These are phyloP conservation scores for Ditylenchus weischeri DNA, from an alignment of 2,888 invertebrate species.

Conservation along the genomic window DNA sequence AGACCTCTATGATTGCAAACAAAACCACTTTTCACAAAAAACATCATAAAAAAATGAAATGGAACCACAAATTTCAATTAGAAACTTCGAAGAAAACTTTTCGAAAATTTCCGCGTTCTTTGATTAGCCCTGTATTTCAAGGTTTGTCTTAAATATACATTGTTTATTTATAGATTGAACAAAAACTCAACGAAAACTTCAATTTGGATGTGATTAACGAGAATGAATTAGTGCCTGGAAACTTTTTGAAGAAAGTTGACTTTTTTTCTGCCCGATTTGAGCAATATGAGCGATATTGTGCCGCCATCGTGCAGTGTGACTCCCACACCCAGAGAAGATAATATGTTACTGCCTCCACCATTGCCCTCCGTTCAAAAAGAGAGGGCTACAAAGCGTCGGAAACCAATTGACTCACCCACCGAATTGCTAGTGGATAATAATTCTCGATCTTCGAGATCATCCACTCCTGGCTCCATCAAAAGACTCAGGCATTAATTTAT, in stretches of 20 bases:
- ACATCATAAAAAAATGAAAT: no score
- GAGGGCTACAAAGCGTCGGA: background rate
- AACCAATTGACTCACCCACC: slow-evolving; percentile 3
- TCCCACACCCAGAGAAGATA: background rate
- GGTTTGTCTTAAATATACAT: no score
- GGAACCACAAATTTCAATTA: no score
- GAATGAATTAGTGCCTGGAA: slow-evolving; percentile 9
- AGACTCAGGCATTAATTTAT: background rate
- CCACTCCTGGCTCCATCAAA: slow-evolving; percentile 11
- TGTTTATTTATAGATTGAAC: slow-evolving; percentile 4
- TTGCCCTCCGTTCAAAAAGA: background rate
- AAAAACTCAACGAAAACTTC: slow-evolving; percentile 10
- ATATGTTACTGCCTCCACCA: background rate
- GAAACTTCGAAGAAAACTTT: no score
- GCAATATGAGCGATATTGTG: background rate
- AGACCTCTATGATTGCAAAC: no score
- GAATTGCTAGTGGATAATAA: background rate
- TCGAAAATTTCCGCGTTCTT: no score
- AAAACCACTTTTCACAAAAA: no score
- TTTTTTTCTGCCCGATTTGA: slow-evolving; percentile 6
- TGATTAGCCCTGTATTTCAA: no score
- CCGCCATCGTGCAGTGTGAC: background rate
- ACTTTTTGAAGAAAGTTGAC: background rate
- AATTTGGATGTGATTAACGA: slow-evolving; percentile 6
- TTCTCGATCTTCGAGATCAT: slow-evolving; percentile 11